Conservation (phyloP, 2,113 vertebrate species). For the Cinclus mexicanus region DNA sequence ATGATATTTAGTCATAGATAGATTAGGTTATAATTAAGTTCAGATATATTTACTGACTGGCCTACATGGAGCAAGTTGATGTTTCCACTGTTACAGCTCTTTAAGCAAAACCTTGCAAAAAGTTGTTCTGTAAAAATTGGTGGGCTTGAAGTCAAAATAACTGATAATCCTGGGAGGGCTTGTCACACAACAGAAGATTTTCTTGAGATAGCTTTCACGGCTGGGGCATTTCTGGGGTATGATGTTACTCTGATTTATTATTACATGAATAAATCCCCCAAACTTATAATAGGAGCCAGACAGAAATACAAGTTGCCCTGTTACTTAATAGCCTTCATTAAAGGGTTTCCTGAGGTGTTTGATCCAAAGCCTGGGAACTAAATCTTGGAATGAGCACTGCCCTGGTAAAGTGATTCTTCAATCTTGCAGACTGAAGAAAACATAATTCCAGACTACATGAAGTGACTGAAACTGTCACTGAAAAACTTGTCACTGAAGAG, state of each 20-base stretch:
- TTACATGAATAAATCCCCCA: not conserved
- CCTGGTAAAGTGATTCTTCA: not conserved
- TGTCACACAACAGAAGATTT: not conserved
- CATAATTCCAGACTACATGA: not conserved
- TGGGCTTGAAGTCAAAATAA: not conserved
- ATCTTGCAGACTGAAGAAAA: not conserved
- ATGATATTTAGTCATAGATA: not conserved
- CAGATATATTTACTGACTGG: not conserved
- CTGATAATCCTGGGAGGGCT: not conserved
- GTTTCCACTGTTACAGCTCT: not conserved
- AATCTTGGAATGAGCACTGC: not conserved
- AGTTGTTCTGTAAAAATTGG: not conserved
- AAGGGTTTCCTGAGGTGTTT: not conserved
- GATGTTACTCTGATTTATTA: not conserved
- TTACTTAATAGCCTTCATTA: not conserved
- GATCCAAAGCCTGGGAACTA: not conserved
- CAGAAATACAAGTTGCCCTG: not conserved
- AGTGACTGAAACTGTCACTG: not conserved
- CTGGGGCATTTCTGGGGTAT: not conserved
- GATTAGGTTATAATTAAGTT: not conserved
- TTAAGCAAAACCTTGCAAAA: not conserved
- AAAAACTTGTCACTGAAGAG: not conserved
- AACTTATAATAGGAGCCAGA: not conserved
- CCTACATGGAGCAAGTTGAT: not conserved
- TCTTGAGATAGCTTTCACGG: not conserved